Conservation (phyloP, 2,797 vertebrate species). For the Malacoraja senta region DNA sequence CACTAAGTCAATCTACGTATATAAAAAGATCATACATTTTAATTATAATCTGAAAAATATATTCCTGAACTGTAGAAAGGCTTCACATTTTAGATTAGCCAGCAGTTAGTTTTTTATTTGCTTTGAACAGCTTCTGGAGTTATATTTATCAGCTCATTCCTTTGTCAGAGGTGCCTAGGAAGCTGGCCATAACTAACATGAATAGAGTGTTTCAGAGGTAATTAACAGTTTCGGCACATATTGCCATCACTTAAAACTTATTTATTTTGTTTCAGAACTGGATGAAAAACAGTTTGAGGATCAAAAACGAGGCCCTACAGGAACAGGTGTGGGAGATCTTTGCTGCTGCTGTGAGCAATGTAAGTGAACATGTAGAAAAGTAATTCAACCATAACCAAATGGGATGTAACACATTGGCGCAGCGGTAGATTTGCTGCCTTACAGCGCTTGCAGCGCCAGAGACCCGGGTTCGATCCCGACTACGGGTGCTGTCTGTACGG, state of each 20-base stretch:
- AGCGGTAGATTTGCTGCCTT: too few relatives aligned
- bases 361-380: conserved; percentile 54
- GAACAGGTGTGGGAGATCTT: conserved; percentile 86
- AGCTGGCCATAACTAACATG: neutral
- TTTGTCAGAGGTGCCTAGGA: neutral
- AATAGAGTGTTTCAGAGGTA: neutral
- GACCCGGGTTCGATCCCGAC: too few relatives aligned
- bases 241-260: neutral
- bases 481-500: too few relatives aligned
- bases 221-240: neutral
- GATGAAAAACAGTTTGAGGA: conserved; percentile 87
- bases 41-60: neutral
- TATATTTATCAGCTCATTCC: neutral
- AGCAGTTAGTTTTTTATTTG: neutral
- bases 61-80: neutral
- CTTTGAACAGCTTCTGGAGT: neutral
- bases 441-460: too few relatives aligned
- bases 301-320: conserved; percentile 62
- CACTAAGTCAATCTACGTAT: neutral
- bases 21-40: neutral
- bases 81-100: too few relatives aligned
- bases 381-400: neutral
- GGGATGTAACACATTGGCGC: too few relatives aligned
- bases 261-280: conserved; percentile 69
- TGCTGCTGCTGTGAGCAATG: conserved; percentile 60